These are phyloP conservation scores for Danio rerio DNA, from an alignment of 2,113 vertebrate species.

Conservation along the genomic window DNA sequence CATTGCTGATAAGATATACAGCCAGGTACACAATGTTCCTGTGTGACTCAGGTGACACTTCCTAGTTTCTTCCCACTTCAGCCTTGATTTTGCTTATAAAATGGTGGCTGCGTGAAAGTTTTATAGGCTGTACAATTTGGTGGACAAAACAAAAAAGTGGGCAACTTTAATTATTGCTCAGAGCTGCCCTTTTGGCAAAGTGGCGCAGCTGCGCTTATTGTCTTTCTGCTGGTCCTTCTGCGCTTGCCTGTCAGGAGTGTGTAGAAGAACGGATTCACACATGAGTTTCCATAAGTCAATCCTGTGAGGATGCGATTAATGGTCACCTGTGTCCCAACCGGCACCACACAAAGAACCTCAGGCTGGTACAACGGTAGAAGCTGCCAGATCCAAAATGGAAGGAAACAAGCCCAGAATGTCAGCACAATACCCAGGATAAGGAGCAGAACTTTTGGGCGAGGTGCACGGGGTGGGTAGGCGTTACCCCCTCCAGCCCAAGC, in stretches of 20 bases:
- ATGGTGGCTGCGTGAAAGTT: too few species aligned
- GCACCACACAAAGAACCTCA: conserved; percentile 74
- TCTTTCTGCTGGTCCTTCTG: conserved; percentile 63
- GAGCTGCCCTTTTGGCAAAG: conserved; percentile 76
- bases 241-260: conserved; percentile 81
- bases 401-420: conserved; percentile 85
- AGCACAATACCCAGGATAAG: conserved; percentile 83
- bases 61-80: too few species aligned
- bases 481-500: conserved; percentile 73
- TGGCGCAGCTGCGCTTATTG: conserved; percentile 67
- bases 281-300: conserved; percentile 85
- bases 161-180: conserved; percentile 55
- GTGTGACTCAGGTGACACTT: too few species aligned
- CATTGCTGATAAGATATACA: too few species aligned
- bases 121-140: conserved; percentile 9
- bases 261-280: conserved; percentile 86
- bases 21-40: too few species aligned
- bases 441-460: conserved; percentile 82
- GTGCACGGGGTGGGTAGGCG: conserved; percentile 72
- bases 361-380: conserved; percentile 81
- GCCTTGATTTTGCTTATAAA: too few species aligned
- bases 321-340: conserved; percentile 80
- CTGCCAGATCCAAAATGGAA: conserved; percentile 88
- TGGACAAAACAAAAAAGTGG: not conserved
- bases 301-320: conserved; percentile 84